Base-by-base conservation (phyloP, 2,113 vertebrate species). In the Sprattus sprattus region DNA sequence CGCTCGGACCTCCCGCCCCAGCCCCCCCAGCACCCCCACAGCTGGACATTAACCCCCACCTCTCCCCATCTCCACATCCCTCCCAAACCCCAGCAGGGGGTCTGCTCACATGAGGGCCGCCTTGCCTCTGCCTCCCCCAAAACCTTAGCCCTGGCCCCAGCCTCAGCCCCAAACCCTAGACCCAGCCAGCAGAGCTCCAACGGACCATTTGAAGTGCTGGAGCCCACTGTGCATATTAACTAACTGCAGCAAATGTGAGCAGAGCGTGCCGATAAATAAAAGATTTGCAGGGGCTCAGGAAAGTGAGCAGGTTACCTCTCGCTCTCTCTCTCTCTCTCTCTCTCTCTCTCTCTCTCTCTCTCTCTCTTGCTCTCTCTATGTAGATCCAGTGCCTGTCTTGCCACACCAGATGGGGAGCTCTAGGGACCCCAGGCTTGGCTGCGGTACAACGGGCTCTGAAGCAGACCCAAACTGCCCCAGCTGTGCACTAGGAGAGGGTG, bases 391-490 rank as follows among this genome's bases (percentile, higher is more conserved):
- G 85, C 88, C 87, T 89, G 84, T 81, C 86, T 88, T 88, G 78
- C 82, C 75, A 85, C 81, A 88, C 88, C 90, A 92, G 90, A 90
- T 88, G 91, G 88, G 64, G 87, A 88, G 84, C 89, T 92, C 91
- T 91, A 85, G 83, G 87, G 92, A 92, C 92, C 85, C 90, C 91
- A 88, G 83, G 85, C 84, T 93, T 95, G 94, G 94, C 93, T 89
- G 85, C 47, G 2, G 85, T 88, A 88, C 92, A 92, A 91, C 90
- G 75, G 85, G 86, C 92, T 88, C 90, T 92, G 92, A 94, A 92
- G 87, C 88, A 83, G 86, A 88, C 93, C 90, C 92, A 93, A 92
- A 94, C 86, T 85, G 87, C 85, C 92, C 92, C 95, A 95, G 95
- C 93, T 95, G 94, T 89, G 87, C 82, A 45, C 39, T 78, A 57